Base-by-base conservation (phyloP, 2,888 invertebrate species). In the Brachyptera putata region DNA sequence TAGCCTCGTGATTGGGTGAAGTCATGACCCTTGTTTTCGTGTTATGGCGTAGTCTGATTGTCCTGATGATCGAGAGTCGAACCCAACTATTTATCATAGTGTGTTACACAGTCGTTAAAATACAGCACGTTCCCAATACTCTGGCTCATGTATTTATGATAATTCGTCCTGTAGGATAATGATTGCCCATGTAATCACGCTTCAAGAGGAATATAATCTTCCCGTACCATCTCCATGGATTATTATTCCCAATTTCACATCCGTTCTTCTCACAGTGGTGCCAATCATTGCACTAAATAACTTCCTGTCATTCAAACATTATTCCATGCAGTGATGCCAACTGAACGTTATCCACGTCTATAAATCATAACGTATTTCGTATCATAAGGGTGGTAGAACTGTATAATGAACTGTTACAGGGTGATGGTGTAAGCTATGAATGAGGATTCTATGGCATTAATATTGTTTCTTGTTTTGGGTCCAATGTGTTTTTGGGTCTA, bases 271-370 rank as follows among this genome's bases (percentile, higher is more conserved):
- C 36, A 22, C 7, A 53, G 5, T 34, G 36, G 34, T 36, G 53
- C 36, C 53, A 53, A 53, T 53, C 53, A 53, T 24, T 24, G 46
- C 18, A 41, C 37, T 3, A 37, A 46, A 46, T 46, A 46, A n/a
- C 46, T 46, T 46, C 46, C 46, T 21, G 46, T 24, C 46, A n/a
- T n/a, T n/a, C n/a, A n/a, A n/a, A n/a, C n/a, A n/a, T n/a, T n/a
- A n/a, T n/a, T n/a, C n/a, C n/a, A n/a, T n/a, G n/a, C n/a, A n/a
- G n/a, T n/a, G n/a, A n/a, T n/a, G n/a, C n/a, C n/a, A n/a, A n/a
- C n/a, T n/a, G n/a, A n/a, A n/a, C n/a, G n/a, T n/a, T n/a, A n/a
- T n/a, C n/a, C n/a, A n/a, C n/a, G n/a, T n/a, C n/a, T n/a, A 46
- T 46, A 46, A 46, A 46, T 46, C 46, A 46, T n/a, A 46, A 3